A percentile compares a stretch with the other conserved stretches of the same genome.
Conservation (phyloP, 1,140 invertebrate species). For the Goniozus legneri region DNA sequence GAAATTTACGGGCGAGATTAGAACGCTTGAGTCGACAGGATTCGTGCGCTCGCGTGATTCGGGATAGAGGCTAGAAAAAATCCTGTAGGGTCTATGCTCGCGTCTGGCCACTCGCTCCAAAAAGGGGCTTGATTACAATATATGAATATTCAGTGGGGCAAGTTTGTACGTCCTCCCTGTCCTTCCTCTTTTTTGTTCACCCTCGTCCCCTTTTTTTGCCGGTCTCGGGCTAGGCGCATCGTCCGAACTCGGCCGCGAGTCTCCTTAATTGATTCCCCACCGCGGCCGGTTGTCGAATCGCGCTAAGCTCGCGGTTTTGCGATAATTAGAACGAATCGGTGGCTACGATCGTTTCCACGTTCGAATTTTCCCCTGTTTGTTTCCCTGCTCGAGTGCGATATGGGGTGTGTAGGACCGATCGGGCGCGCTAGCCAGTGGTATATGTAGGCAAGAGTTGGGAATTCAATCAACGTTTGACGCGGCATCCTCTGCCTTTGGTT, state of each 20-base stretch:
- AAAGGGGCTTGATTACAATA: slow-evolving; percentile 51
- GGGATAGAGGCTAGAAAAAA: not conserved
- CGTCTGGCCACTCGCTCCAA: slow-evolving; percentile 24
- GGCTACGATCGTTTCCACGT: slow-evolving; percentile 7
- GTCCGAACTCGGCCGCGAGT: slow-evolving; percentile 15
- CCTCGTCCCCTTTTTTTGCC: slow-evolving; percentile 27
- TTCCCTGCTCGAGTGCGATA: slow-evolving; percentile 1
- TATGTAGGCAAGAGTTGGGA: no score
- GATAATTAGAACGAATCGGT: slow-evolving; percentile 40
- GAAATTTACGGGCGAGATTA: no score
- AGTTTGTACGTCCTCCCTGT: no score
- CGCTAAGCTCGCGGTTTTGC: slow-evolving; percentile 38
- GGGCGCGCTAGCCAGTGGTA: no score
- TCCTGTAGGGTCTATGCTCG: not conserved
- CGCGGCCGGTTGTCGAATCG: slow-evolving; percentile 40
- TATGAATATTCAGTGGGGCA: slow-evolving; percentile 50
- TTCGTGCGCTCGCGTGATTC: no score
- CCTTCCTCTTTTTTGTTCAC: not conserved
- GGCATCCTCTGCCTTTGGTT: not conserved
- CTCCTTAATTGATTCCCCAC: slow-evolving; percentile 43
- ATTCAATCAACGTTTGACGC: slow-evolving; percentile 39
- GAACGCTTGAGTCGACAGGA: no score
- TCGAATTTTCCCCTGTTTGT: not conserved
- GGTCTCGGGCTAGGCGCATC: no score
- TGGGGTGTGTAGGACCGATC: no score